Evolutionary conservation across 2,888 invertebrate species (phyloP), one percentile per base, ranked within the genome.

Genomic region (Tenthredo livida): DNA sequence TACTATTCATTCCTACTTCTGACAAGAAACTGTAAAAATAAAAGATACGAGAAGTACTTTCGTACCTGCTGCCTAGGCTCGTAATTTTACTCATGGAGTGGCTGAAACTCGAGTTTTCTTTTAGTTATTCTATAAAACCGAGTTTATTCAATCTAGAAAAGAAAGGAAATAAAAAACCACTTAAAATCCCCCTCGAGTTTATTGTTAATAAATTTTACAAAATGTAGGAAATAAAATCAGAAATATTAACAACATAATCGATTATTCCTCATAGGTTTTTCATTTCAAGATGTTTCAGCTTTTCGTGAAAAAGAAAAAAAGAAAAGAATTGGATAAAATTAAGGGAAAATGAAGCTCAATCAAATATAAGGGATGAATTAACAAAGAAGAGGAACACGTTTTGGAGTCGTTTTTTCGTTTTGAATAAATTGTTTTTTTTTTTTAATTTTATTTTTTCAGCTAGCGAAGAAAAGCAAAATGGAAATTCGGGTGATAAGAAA

Each of bases 401-500:
- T 25, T 10, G 21, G 2, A 25, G 25, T 21, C 21, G 9, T 21
- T 61, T 12, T 33, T 33, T 21, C 9, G 0, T n/a, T 43, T 73
- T 43, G 5, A 10, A 25, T n/a, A 1, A 29, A 43, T 3, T 33
- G 2, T 10, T 84, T 85, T 75, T 58, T 72, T 84, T 84, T 85
- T 75, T 58, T 72, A 83, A 78, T 84, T 50, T 33, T 21, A 10
- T 50, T 47, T 47, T 33, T 25, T 50, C 89, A 93, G 93, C 89
- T 84, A 88, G 92, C 78, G 89, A 87, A 65, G 87, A 88, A 73
- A 91, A 91, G 84, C 91, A 92, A 86, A 91, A 90, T 86, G 88
- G 88, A 17, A 90, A 91, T 78, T 87, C 86, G 80, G 87, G 89
- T 85, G n/a, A 54, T n/a, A 89, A 95, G 89, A 94, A 94, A 88